Base-by-base conservation (phyloP, 37 sponge, comb jelly and placozoan species). In the Ianthella basta region DNA sequence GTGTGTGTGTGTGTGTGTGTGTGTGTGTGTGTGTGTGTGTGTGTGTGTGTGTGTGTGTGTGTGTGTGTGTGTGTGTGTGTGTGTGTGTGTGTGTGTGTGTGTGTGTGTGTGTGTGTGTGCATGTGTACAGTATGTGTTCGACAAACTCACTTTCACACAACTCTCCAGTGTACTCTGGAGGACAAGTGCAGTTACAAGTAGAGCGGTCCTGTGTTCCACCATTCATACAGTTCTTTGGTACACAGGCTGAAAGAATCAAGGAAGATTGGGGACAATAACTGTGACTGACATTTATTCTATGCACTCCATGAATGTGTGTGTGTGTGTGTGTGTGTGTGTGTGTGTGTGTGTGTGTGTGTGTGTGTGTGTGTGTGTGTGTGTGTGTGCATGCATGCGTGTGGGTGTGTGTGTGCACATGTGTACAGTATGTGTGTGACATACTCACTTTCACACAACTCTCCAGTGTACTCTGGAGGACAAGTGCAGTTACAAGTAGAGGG, bases 341-440 rank as follows among this genome's bases (percentile, higher is more conserved):
- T 73, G 77, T 73, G 77, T 73, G 77, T 73, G 77, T 73, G 77
- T 73, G 77, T 73, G 77, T 73, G 77, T 73, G 77, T 73, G 77
- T 73, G 77, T 73, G 77, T 73, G 77, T 38, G 77, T 34, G 37
- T 34, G 40, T 73, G 77, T 73, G 77, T 73, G 77, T 12, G 35
- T 73, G 77, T 12, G 35, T 73, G 77, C 29, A 30, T 73, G 77
- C 10, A 15, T 15, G 77, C 10, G 77, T 73, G 77, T 73, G 77
- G 4, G 77, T 73, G 77, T 73, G 77, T 12, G 77, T 73, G 77
- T 12, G 77, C 10, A 15, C 37, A 30, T 35, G 77, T 5, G 77
- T 10, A 30, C 33, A 30, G 77, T 24, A 15, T 73, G 77, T 35
- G 41, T 73, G 77, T 35, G 41, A n/a, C n/a, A n/a, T n/a, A n/a